phyloP scores from a whole-genome alignment of 35 echinoderm and acorn worm genomes.

The Patiria miniata region DNA sequence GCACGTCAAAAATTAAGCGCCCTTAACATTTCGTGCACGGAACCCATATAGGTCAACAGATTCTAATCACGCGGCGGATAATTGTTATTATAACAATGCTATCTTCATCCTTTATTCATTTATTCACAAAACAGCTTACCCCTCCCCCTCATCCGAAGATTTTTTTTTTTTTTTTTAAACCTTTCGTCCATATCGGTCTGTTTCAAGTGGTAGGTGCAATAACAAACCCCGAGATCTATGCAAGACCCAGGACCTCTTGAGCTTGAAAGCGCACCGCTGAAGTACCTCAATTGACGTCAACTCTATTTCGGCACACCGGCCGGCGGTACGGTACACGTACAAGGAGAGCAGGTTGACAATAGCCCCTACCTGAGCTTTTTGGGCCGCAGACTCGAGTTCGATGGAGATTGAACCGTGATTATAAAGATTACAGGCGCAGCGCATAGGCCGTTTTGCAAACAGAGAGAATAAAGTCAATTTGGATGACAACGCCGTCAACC shows the following conservation, averaged over 20 bases:
- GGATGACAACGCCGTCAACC: not conserved
- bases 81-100: too few species aligned
- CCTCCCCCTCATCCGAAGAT: too few species aligned
- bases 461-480: slow-evolving; percentile 23
- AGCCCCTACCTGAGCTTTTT: not conserved
- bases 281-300: slow-evolving; percentile 8
- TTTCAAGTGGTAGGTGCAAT: slow-evolving; percentile 1
- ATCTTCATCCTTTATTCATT: too few species aligned
- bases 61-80: too few species aligned
- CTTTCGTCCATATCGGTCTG: not conserved
- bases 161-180: too few species aligned
- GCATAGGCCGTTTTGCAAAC: slow-evolving; percentile 9
- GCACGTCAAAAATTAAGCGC: too few species aligned
- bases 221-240: not conserved
- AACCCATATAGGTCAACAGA: too few species aligned
- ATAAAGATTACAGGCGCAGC: not conserved
- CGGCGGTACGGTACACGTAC: too few species aligned
- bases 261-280: not conserved
- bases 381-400: not conserved
- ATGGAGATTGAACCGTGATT: slow-evolving; percentile 6
- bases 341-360: not conserved
- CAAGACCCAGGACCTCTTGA: not conserved
- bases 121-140: too few species aligned
- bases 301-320: not conserved
- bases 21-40: too few species aligned